phyloP scores from a whole-genome alignment of 2,888 invertebrate species.

The Aphodius granarius region DNA sequence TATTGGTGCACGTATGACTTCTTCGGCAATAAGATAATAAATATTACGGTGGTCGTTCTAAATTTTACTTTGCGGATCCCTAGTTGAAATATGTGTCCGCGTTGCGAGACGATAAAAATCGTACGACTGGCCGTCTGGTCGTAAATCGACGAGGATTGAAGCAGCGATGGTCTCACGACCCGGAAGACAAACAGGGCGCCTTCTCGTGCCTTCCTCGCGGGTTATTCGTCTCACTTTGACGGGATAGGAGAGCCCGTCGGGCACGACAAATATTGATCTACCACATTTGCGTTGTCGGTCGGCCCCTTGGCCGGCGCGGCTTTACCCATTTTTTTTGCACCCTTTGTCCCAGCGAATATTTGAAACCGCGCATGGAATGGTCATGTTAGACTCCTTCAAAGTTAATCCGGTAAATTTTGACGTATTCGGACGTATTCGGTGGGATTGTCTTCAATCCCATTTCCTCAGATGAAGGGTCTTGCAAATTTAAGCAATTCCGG shows the following conservation, averaged over 20 bases:
- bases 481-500: neutral
- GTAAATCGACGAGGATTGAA: conserved; percentile 11
- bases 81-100: conserved; percentile 11
- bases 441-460: neutral
- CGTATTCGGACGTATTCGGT: neutral
- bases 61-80: conserved; percentile 8
- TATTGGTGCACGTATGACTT: conserved; percentile 8
- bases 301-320: neutral
- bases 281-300: neutral
- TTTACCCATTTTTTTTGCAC: neutral
- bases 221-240: neutral
- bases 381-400: neutral
- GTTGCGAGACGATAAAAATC: conserved; percentile 14
- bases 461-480: neutral
- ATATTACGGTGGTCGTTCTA: conserved; percentile 4
- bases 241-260: neutral
- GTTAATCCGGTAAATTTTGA: neutral
- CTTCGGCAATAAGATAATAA: conserved; percentile 1
- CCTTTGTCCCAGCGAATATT: too few species aligned
- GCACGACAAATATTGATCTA: conserved; percentile 14
- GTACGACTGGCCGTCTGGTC: neutral
- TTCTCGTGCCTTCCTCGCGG: neutral
- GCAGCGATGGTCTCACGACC: neutral
- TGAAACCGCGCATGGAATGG: too few species aligned
- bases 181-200: conserved; percentile 6